Evolutionary conservation across 2,888 invertebrate species (phyloP).

Genomic region (Steinernema scapterisci): DNA sequence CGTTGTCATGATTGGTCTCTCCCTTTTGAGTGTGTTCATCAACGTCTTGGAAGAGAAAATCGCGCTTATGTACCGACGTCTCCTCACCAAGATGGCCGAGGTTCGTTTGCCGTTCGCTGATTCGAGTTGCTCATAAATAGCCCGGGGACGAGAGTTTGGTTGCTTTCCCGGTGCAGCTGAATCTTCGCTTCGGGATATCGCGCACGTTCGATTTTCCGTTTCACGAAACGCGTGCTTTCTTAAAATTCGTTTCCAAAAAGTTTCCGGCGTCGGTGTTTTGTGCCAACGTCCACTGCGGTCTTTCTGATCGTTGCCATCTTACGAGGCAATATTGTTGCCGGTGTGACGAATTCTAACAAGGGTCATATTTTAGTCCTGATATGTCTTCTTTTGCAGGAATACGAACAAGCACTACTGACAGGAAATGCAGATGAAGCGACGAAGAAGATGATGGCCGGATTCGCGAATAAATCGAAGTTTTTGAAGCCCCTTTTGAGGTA

Average conservation of each 20-base stretch:
- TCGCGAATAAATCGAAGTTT: conserved; percentile 62
- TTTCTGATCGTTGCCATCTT: no score
- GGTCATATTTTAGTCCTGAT: background rate
- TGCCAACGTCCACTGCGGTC: no score
- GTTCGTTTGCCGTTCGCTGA: no score
- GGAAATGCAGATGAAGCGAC: conserved; percentile 62
- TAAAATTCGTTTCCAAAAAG: no score
- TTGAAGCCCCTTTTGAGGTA: conserved; percentile 60
- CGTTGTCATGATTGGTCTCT: conserved; percentile 59
- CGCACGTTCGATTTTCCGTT: no score
- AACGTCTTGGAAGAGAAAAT: conserved; percentile 65
- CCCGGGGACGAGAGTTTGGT: no score
- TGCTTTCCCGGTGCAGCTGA: no score
- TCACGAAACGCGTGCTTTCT: no score
- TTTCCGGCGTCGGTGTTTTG: no score
- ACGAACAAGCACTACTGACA: conserved; percentile 55
- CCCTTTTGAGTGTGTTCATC: conserved; percentile 65
- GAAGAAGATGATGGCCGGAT: conserved; percentile 60
- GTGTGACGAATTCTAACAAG: no score
- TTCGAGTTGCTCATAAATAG: no score
- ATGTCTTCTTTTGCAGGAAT: conserved; percentile 46
- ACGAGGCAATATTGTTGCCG: no score
- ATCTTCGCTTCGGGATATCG: background rate
- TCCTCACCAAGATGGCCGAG: conserved; percentile 58
- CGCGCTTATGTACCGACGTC: conserved; percentile 56